phyloP scores from a whole-genome alignment of 2,113 vertebrate genomes.

The Malurus elegans region DNA sequence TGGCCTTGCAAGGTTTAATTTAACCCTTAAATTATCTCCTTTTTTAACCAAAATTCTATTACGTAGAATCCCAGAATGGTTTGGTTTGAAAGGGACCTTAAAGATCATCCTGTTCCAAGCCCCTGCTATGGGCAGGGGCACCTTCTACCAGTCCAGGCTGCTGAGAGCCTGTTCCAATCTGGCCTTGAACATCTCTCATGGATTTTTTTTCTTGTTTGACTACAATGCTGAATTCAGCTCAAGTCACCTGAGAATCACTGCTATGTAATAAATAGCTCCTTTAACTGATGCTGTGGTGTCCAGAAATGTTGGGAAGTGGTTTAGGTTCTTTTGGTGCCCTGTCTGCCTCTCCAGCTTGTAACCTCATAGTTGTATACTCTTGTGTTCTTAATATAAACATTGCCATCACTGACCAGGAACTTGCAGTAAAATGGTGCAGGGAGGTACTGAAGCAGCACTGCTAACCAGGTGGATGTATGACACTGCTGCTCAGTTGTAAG shows the following conservation, averaged over 20 bases:
- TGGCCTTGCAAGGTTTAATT: not conserved
- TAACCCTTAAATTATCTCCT: not conserved
- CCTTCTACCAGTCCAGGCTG: not conserved
- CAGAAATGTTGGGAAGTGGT: not conserved
- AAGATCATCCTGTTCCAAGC: not conserved
- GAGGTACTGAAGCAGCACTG: not conserved
- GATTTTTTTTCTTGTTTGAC: not conserved
- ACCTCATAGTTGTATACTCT: not conserved
- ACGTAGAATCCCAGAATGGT: not conserved
- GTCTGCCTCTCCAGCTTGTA: not conserved
- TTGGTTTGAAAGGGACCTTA: not conserved
- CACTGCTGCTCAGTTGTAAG: not conserved
- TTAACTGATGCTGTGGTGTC: not conserved
- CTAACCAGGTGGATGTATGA: not conserved
- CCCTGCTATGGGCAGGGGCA: not conserved
- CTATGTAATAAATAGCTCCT: not conserved
- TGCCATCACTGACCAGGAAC: not conserved
- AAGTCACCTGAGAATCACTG: not conserved
- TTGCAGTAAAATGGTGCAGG: not conserved
- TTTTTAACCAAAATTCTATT: not conserved
- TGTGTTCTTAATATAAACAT: not conserved
- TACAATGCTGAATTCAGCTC: not conserved
- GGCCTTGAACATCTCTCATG: not conserved
- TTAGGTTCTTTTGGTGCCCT: not conserved
- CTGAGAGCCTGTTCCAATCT: not conserved